Evolutionary conservation across 2,797 vertebrate genomes (phyloP).

Genomic region (Sebastes umbrosus): DNA sequence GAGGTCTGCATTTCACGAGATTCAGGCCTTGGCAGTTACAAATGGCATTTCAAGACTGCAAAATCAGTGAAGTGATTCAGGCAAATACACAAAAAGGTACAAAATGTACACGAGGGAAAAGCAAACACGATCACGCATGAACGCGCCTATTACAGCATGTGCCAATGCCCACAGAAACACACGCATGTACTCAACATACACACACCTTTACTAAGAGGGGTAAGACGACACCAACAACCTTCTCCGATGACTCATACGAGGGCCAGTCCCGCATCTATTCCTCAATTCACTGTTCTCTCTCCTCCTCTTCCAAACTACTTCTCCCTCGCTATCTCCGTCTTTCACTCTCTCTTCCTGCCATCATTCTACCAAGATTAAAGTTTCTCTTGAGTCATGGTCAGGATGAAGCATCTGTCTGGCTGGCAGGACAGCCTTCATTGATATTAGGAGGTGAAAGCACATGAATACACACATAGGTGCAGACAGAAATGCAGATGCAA

Average conservation of each 20-base stretch:
- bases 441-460: slow-evolving; percentile 26
- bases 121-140: slow-evolving; percentile 31
- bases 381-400: slow-evolving; percentile 20
- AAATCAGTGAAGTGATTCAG: slow-evolving; percentile 44
- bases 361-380: slow-evolving; percentile 8
- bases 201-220: background rate
- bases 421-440: slow-evolving; percentile 14
- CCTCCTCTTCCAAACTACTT: background rate
- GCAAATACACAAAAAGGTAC: slow-evolving; percentile 33
- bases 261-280: slow-evolving; percentile 2
- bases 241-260: slow-evolving; percentile 29
- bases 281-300: slow-evolving; percentile 6
- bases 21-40: slow-evolving; percentile 10
- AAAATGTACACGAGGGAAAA: slow-evolving; percentile 45
- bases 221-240: slow-evolving; percentile 42
- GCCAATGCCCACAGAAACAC: slow-evolving; percentile 16
- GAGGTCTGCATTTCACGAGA: background rate
- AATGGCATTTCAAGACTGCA: slow-evolving; percentile 27
- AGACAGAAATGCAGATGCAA: slow-evolving; percentile 10
- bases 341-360: background rate
- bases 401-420: slow-evolving; percentile 21
- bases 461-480: background rate
- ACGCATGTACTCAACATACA: slow-evolving; percentile 7
- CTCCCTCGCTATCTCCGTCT: background rate
- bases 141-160: slow-evolving; percentile 24